These are phyloP conservation scores for Amiota mariae DNA, from an alignment of 2,888 invertebrate species.

Conservation along the genomic window DNA sequence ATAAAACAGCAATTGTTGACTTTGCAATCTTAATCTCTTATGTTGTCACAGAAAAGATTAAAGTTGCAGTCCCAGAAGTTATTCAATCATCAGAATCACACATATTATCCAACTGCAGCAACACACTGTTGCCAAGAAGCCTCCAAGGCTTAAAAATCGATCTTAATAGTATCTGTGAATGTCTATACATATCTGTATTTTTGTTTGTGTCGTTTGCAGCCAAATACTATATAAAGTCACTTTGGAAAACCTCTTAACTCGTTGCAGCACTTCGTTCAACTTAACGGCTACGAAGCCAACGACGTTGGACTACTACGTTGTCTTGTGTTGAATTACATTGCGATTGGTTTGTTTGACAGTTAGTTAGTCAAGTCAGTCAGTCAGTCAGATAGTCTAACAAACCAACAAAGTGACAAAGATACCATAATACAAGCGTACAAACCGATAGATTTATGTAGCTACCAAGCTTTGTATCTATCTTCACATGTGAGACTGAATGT, in stretches of 20 bases:
- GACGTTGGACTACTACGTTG: slow-evolving; percentile 32
- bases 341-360: not conserved
- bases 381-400: not conserved
- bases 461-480: too few species aligned
- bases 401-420: not conserved
- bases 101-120: too few species aligned
- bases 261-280: not conserved
- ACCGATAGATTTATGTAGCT: too few species aligned
- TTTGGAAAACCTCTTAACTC: not conserved
- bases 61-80: too few species aligned
- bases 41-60: too few species aligned
- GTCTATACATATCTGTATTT: not conserved
- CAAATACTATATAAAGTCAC: not conserved
- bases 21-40: too few species aligned
- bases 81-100: too few species aligned
- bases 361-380: not conserved
- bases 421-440: not conserved
- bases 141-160: slow-evolving; percentile 29
- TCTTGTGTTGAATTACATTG: not conserved
- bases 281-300: slow-evolving; percentile 10
- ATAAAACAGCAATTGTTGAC: too few species aligned
- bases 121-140: not conserved
- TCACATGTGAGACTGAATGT: too few species aligned
- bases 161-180: slow-evolving; percentile 6
- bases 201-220: not conserved